A percentile compares a stretch with the other conserved stretches of the same genome.
Conservation (phyloP, 2,113 vertebrate genomes). For the Acanthisitta chloris region DNA sequence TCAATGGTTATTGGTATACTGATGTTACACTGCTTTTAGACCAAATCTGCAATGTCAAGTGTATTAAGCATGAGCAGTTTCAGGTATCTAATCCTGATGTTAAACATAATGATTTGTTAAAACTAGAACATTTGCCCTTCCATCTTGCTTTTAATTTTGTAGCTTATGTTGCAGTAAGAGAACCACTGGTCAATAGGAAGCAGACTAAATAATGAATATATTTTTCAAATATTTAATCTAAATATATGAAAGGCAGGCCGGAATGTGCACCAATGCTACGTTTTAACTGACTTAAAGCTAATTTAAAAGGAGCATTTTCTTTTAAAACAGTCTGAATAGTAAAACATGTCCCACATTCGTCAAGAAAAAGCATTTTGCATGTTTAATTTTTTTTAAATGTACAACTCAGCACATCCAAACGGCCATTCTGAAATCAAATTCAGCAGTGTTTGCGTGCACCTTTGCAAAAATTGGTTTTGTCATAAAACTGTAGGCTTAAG, state of each 20-base stretch:
- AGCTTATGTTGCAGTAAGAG: neutral
- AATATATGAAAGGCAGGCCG: neutral
- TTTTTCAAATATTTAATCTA: neutral
- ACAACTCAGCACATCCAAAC: neutral
- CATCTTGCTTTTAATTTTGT: neutral
- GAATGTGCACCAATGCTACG: neutral
- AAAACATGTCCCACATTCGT: neutral
- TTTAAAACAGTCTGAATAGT: neutral
- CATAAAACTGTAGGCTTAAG: neutral
- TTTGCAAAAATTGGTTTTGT: neutral
- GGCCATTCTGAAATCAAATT: neutral
- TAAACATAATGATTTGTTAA: neutral
- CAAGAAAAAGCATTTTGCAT: neutral
- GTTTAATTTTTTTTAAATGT: neutral
- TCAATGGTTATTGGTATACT: neutral
- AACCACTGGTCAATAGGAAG: neutral
- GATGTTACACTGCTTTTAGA: neutral
- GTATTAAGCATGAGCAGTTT: neutral
- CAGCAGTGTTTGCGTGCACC: neutral
- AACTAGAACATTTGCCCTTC: neutral
- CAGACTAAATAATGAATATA: neutral
- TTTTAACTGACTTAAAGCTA: neutral
- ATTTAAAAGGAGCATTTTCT: neutral
- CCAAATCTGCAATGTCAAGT: neutral
- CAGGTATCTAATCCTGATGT: neutral